A percentile compares a stretch with the other conserved stretches of the same genome.
Evolutionary conservation across 2,113 vertebrate species (phyloP).

Genomic region (Condylura cristata): DNA sequence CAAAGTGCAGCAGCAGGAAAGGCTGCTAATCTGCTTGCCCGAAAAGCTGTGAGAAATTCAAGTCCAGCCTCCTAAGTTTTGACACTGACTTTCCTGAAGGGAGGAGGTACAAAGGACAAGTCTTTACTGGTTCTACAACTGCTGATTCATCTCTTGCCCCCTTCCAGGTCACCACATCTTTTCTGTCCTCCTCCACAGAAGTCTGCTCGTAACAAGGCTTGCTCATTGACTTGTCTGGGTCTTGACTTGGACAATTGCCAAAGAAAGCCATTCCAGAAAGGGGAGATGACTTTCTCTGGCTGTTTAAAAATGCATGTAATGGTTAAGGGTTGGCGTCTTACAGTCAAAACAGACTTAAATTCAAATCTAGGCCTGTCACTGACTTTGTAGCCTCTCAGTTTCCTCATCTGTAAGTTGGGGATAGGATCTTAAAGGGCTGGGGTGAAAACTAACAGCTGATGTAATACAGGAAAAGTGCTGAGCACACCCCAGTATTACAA

Average conservation of each 20-base stretch:
- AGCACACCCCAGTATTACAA: too few relatives aligned
- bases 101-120: background rate
- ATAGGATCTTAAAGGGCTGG: background rate
- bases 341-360: background rate
- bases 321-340: background rate
- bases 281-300: too few relatives aligned
- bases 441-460: background rate
- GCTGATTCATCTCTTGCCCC: background rate
- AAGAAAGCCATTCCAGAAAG: background rate
- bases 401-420: background rate
- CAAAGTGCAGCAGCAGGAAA: background rate
- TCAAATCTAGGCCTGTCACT: background rate
- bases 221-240: background rate
- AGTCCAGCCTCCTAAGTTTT: background rate
- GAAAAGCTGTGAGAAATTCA: background rate
- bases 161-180: background rate
- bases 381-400: background rate
- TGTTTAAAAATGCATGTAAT: background rate
- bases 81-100: background rate
- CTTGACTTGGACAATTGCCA: background rate
- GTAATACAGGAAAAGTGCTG: background rate
- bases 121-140: background rate
- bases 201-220: background rate
- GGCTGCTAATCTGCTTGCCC: background rate
- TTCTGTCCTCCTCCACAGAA: background rate